A percentile compares a stretch with the other conserved stretches of the same genome.
These are phyloP conservation scores for Limnothrissa miodon DNA, from an alignment of 2,113 vertebrate species.

Conservation along the genomic window DNA sequence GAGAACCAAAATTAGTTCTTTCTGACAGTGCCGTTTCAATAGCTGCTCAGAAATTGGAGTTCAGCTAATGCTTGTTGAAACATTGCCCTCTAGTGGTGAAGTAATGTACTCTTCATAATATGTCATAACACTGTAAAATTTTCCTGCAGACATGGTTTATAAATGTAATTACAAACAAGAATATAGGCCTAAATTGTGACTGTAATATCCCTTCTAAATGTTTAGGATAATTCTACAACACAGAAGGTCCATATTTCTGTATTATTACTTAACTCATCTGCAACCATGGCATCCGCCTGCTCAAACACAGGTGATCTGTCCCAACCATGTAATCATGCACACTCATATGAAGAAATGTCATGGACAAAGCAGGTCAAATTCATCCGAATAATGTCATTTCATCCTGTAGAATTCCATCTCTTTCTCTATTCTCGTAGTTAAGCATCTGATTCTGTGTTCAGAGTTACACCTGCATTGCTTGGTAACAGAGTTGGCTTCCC, in stretches of 20 bases:
- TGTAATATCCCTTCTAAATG: too few relatives aligned
- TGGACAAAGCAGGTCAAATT: constrained; percentile 16
- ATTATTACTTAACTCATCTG: constrained; percentile 12
- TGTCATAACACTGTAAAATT: background rate
- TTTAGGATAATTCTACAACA: background rate
- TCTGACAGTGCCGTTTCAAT: background rate
- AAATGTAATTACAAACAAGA: background rate
- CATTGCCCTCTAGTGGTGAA: constrained; percentile 60
- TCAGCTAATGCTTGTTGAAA: constrained; percentile 30
- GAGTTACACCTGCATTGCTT: background rate
- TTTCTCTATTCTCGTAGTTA: background rate
- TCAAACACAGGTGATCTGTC: background rate
- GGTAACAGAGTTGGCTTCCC: background rate
- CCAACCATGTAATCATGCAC: constrained; percentile 26
- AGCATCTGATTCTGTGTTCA: too few relatives aligned
- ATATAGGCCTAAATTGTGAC: too few relatives aligned
- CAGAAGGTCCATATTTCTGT: background rate
- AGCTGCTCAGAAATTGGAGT: too few relatives aligned
- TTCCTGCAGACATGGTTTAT: background rate
- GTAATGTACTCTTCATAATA: constrained; percentile 16
- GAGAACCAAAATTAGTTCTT: background rate
- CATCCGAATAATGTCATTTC: background rate
- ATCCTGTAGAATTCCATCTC: background rate
- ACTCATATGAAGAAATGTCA: constrained; percentile 45
- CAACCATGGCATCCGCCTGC: constrained; percentile 35